phyloP scores from a whole-genome alignment of 2,113 vertebrate genomes.

The Heptranchias perlo region DNA sequence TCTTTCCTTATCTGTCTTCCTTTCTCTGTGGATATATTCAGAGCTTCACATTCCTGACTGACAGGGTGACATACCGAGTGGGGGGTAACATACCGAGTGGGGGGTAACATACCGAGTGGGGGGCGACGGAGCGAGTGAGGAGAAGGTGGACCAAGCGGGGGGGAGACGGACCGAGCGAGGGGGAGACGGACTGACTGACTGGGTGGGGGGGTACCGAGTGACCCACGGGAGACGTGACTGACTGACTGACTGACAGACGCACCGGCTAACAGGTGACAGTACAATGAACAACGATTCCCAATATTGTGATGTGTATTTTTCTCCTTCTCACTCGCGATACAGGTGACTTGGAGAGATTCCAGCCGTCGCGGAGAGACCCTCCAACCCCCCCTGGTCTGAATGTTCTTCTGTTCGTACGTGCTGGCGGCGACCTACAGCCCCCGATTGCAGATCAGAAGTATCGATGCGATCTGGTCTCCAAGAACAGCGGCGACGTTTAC shows the following conservation, averaged over 20 bases:
- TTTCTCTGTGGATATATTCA: too few species aligned
- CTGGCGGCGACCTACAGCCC: constrained; percentile 44
- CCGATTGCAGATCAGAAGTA: constrained; percentile 65
- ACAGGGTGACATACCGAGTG: too few species aligned
- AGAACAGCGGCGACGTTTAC: constrained; percentile 74
- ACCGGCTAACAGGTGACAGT: background rate
- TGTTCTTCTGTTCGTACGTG: constrained; percentile 43
- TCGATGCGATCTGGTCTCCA: constrained; percentile 73
- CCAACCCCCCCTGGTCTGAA: constrained; percentile 54
- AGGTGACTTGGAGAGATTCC: constrained; percentile 80
- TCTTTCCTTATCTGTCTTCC: too few species aligned
- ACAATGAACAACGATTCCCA: background rate
- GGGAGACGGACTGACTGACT: too few species aligned
- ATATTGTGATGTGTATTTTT: background rate
- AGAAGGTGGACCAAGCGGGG: too few species aligned
- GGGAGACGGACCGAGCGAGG: background rate
- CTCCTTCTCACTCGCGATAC: background rate
- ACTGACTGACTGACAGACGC: background rate
- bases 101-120: too few species aligned
- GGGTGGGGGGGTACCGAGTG: too few species aligned
- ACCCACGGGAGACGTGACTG: too few species aligned
- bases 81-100: too few species aligned
- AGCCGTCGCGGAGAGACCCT: constrained; percentile 49
- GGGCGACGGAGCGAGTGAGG: too few species aligned
- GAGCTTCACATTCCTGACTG: too few species aligned